A percentile compares a stretch with the other conserved stretches of the same genome.
These are phyloP conservation scores for Eulemur coronatus DNA, from an alignment of 2,797 vertebrate genomes.

Conservation along the genomic window DNA sequence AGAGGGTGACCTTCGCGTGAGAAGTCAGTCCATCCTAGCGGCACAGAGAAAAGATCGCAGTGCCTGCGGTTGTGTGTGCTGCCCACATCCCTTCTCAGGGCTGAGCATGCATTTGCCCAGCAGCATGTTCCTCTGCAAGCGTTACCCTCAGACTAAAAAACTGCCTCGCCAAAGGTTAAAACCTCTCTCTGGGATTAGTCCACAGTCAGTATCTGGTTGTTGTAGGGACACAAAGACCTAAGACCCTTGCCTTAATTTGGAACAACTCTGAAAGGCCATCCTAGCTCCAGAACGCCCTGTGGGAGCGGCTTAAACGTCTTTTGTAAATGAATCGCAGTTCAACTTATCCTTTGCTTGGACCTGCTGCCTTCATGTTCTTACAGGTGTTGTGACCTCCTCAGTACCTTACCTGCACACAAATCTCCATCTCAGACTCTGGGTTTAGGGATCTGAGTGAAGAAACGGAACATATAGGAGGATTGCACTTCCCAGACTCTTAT, in stretches of 20 bases:
- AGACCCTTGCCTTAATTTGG: neutral
- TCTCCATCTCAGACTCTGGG: neutral
- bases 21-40: neutral
- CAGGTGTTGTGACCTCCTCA: neutral
- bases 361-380: neutral
- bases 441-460: neutral
- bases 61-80: accelerated
- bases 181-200: neutral
- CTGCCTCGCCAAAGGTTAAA: neutral
- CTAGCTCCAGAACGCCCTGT: neutral
- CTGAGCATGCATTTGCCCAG: neutral
- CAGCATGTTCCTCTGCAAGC: neutral
- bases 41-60: neutral
- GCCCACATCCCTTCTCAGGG: neutral
- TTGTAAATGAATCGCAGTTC: neutral
- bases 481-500: neutral
- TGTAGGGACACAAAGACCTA: neutral
- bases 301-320: neutral
- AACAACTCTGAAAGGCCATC: neutral
- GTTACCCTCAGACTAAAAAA: neutral
- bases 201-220: neutral
- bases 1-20: neutral
- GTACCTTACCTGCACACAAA: neutral
- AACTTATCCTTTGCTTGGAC: neutral
- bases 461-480: too few species aligned